Conservation (phyloP, 2,113 vertebrate species). For the Cynopterus brachyotis region DNA sequence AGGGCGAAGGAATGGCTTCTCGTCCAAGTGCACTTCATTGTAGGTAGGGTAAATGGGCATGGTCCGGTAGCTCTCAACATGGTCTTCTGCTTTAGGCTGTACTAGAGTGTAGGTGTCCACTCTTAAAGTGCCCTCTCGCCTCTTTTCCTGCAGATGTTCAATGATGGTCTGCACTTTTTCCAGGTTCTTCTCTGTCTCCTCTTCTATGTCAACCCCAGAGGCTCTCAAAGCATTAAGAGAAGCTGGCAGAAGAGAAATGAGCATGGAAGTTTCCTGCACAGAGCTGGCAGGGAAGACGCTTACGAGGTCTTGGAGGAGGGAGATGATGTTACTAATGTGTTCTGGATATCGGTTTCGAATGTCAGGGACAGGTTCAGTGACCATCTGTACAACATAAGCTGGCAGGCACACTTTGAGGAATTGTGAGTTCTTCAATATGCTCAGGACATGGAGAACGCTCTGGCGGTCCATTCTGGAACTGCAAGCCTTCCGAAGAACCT, state of each 20-base stretch:
- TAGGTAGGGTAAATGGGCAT: constrained; percentile 91
- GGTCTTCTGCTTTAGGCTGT: constrained; percentile 66
- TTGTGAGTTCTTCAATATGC: constrained; percentile 88
- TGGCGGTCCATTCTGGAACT: constrained; percentile 85
- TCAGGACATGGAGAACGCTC: constrained; percentile 87
- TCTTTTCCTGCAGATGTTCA: constrained; percentile 88
- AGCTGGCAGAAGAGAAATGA: constrained; percentile 85
- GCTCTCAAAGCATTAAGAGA: constrained; percentile 87
- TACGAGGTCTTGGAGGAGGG: constrained; percentile 88
- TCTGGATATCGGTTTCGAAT: constrained; percentile 86
- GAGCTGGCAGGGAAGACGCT: constrained; percentile 91
- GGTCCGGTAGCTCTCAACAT: constrained; percentile 84
- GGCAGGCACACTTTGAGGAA: constrained; percentile 89
- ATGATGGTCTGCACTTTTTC: constrained; percentile 84
- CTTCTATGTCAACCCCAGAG: constrained; percentile 85
- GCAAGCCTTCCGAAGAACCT: constrained; percentile 90
- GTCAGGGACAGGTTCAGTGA: constrained; percentile 79
- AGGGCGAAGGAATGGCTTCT: constrained; percentile 90
- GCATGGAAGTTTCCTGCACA: constrained; percentile 85
- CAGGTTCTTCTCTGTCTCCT: constrained; percentile 85
- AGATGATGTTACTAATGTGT: constrained; percentile 89
- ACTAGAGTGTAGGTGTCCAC: constrained; percentile 86
- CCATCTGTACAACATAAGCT: constrained; percentile 87
- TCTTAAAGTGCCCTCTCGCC: constrained; percentile 89
- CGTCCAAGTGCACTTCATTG: constrained; percentile 87